These are phyloP conservation scores for Protobothrops mucrosquamatus DNA, from an alignment of 2,113 vertebrate species.

Conservation along the genomic window DNA sequence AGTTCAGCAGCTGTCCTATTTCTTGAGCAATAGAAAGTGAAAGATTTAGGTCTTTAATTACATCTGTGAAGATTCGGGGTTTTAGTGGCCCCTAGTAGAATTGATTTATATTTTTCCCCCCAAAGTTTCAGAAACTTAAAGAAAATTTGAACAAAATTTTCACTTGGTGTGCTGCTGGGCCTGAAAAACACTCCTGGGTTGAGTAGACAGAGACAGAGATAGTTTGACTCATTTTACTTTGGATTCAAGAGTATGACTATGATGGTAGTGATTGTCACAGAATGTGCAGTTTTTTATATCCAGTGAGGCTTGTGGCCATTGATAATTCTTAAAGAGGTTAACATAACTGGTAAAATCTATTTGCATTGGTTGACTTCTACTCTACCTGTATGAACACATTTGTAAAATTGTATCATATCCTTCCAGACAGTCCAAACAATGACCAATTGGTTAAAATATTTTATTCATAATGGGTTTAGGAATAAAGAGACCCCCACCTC, in stretches of 20 bases:
- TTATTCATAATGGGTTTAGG: neutral
- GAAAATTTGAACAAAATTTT: neutral
- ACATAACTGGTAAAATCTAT: neutral
- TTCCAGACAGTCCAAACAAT: neutral
- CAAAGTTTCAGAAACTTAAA: neutral
- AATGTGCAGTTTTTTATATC: neutral
- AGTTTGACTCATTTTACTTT: neutral
- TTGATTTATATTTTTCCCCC: neutral
- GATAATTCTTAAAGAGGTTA: neutral
- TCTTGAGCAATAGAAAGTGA: neutral
- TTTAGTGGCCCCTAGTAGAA: neutral
- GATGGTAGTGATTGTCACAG: neutral
- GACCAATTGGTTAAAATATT: neutral
- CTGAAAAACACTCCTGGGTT: neutral
- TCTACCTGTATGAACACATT: neutral
- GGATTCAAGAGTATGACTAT: neutral
- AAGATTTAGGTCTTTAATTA: neutral
- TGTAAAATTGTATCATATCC: neutral
- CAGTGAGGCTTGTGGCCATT: neutral
- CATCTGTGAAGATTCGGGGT: neutral
- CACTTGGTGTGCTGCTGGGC: too few species aligned
- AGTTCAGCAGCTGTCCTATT: neutral
- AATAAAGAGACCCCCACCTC: neutral
- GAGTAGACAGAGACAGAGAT: neutral
- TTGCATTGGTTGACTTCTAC: neutral